Percentiles rank a stretch among this genome's conserved stretches.
phyloP scores from a whole-genome alignment of 2,888 invertebrate genomes.

The Pseudolycoriella hygida region DNA sequence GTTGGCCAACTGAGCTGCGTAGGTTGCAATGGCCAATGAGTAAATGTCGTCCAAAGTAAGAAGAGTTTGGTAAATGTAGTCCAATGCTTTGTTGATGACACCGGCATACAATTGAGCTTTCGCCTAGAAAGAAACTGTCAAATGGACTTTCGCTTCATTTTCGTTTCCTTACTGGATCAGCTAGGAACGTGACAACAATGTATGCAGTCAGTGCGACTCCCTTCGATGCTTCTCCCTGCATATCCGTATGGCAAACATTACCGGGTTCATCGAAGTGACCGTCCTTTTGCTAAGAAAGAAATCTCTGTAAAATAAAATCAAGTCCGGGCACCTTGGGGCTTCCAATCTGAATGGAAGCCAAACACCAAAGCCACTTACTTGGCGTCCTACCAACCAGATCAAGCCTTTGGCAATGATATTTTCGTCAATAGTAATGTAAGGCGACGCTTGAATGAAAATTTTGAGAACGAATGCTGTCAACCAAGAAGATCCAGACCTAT shows the following conservation, averaged over 20 bases:
- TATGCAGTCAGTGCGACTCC: conserved; percentile 52
- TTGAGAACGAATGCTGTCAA: conserved; percentile 70
- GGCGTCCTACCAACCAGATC: conserved; percentile 42
- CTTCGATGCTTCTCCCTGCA: conserved; percentile 54
- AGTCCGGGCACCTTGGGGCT: too few species aligned
- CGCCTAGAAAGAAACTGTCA: conserved; percentile 8
- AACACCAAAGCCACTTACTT: too few species aligned
- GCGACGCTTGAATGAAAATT: conserved; percentile 54
- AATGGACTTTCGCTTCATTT: too few species aligned
- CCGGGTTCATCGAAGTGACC: conserved; percentile 74
- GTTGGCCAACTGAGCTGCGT: conserved; percentile 56
- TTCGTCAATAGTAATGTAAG: conserved; percentile 53
- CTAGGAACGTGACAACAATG: conserved; percentile 54
- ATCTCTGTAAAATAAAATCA: too few species aligned
- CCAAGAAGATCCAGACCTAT: conserved; percentile 52
- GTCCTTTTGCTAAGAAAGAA: conserved; percentile 29
- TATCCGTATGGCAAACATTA: conserved; percentile 36
- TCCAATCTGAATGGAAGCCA: too few species aligned
- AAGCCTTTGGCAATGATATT: conserved; percentile 46
- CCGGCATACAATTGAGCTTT: conserved; percentile 34
- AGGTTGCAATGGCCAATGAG: conserved; percentile 55
- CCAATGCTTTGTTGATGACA: conserved; percentile 55
- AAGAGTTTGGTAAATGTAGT: conserved; percentile 51
- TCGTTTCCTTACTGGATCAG: conserved; percentile 32
- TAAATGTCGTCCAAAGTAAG: conserved; percentile 49